Conservation (phyloP, 2,797 vertebrate genomes). For the Rhadinocentrus ornatus region DNA sequence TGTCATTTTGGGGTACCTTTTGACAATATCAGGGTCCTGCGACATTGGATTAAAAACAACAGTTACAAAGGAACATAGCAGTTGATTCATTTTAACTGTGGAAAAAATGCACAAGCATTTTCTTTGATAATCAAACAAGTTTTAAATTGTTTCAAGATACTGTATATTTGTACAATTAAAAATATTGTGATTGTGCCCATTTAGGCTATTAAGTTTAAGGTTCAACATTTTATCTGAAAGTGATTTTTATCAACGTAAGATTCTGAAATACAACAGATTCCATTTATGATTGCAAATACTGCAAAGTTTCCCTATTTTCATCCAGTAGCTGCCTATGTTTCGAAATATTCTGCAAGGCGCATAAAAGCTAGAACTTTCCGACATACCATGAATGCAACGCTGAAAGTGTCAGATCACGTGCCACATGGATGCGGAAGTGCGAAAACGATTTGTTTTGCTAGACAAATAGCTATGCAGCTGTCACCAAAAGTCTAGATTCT, state of each 20-base stretch:
- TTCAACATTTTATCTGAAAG: neutral
- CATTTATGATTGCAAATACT: neutral
- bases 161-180: neutral
- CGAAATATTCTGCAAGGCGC: neutral
- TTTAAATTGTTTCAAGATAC: neutral
- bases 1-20: no score
- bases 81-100: neutral
- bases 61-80: no score
- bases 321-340: neutral
- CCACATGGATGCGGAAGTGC: constrained; percentile 57
- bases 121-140: neutral
- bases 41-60: no score
- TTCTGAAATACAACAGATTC: no score
- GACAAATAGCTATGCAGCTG: constrained; percentile 9
- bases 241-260: neutral
- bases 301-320: neutral
- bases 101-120: neutral
- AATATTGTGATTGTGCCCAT: neutral
- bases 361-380: neutral
- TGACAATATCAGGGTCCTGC: no score
- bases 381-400: constrained; percentile 26
- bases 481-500: neutral
- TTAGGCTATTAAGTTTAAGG: neutral
- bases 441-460: constrained; percentile 48
- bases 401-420: constrained; percentile 52